Percentiles rank a stretch among this genome's conserved stretches.
Conservation (phyloP, 2,797 vertebrate species). For the Bradypodion ventrale region DNA sequence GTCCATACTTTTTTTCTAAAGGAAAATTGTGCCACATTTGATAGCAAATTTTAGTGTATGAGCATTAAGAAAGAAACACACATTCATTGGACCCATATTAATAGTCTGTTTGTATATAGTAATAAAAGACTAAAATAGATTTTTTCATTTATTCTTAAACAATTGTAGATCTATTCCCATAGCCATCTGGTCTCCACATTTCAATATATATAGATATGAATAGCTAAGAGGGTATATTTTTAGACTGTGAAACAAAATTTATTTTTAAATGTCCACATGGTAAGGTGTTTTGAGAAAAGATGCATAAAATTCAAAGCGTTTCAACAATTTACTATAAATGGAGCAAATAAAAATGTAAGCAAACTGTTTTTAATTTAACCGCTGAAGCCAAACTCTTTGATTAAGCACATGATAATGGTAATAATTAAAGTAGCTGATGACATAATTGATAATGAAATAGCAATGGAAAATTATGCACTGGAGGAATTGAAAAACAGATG, state of each 20-base stretch:
- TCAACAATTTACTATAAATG: constrained; percentile 58
- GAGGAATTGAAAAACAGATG: constrained; percentile 50
- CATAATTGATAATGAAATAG: constrained; percentile 38
- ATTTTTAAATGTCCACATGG: constrained; percentile 11
- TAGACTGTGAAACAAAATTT: constrained; percentile 19
- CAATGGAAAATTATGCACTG: constrained; percentile 44
- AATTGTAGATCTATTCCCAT: not conserved
- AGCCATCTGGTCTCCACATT: not conserved
- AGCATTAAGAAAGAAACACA: not conserved
- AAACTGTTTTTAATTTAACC: constrained; percentile 60
- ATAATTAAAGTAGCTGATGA: constrained; percentile 66
- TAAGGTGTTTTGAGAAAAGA: constrained; percentile 35
- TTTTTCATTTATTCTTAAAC: not conserved
- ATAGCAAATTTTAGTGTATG: not conserved
- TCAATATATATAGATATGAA: not conserved
- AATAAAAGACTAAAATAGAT: not conserved
- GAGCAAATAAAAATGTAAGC: constrained; percentile 55
- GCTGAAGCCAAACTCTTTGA: constrained; percentile 59
- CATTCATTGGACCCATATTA: not conserved
- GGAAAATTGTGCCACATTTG: not conserved
- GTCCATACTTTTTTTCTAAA: not conserved
- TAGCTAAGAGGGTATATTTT: not conserved
- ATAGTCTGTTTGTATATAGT: not conserved
- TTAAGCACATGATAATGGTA: constrained; percentile 57
- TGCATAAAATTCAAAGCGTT: constrained; percentile 51